Percentiles rank a stretch among this genome's conserved stretches.
Conservation (phyloP, 2,113 vertebrate species). For the Pelobates fuscus region DNA sequence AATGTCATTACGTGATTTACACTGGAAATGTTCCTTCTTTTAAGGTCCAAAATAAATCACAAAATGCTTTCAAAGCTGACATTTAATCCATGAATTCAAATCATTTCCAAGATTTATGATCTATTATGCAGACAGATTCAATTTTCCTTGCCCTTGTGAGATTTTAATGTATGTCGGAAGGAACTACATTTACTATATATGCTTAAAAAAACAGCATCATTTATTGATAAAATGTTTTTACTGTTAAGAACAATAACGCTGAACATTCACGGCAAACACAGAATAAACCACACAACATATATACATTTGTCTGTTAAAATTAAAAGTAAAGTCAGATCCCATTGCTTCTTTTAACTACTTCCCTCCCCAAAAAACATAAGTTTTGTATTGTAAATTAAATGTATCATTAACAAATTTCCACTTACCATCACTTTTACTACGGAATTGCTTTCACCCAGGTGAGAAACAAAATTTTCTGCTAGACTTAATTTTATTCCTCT, state of each 20-base stretch:
- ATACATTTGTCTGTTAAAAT: no score
- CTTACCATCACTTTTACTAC: no score
- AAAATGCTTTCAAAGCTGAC: constrained; percentile 67
- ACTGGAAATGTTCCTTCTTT: constrained; percentile 65
- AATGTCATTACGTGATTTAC: constrained; percentile 67
- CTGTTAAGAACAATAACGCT: constrained; percentile 43
- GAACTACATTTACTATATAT: constrained; percentile 60
- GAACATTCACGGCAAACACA: no score
- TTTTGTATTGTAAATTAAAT: no score
- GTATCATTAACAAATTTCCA: no score
- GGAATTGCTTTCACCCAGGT: no score
- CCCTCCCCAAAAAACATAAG: no score
- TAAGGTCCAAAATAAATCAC: constrained; percentile 68
- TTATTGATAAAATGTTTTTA: constrained; percentile 63
- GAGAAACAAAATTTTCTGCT: no score
- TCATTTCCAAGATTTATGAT: constrained; percentile 68
- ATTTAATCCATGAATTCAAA: constrained; percentile 73
- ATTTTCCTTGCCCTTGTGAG: constrained; percentile 63
- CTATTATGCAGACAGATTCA: constrained; percentile 72
- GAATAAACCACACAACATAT: no score
- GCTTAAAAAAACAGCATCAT: constrained; percentile 59
- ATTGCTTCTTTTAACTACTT: no score
- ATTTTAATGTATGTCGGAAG: constrained; percentile 60
- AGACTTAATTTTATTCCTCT: no score
- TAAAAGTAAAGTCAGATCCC: no score